phyloP scores from a whole-genome alignment of 2,797 vertebrate genomes.

The Gorsachius magnificus region DNA sequence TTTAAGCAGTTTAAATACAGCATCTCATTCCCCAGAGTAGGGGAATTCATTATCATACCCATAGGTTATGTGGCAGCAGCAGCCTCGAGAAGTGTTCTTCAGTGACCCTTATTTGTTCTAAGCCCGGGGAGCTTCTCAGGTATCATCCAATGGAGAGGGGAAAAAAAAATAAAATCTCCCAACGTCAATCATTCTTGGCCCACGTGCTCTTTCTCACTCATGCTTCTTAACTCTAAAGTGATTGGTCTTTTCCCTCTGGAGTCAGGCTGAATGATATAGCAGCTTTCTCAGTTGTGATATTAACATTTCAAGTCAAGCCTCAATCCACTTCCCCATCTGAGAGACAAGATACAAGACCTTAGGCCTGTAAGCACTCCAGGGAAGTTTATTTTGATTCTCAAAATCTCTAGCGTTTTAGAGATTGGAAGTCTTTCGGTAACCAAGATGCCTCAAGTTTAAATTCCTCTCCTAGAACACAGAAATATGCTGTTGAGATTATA shows the following conservation, averaged over 20 bases:
- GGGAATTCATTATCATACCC: not conserved
- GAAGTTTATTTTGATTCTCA: not conserved
- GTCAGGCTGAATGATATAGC: not conserved
- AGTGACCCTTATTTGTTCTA: conserved; percentile 41
- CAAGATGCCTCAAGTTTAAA: not conserved
- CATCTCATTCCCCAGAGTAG: not conserved
- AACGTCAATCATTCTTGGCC: conserved; percentile 39
- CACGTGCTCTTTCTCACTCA: conserved; percentile 31
- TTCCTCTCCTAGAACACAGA: not conserved
- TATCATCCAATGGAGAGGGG: not conserved
- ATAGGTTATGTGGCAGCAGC: conserved; percentile 29
- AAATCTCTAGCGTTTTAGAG: not conserved
- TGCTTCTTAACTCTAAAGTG: conserved; percentile 37
- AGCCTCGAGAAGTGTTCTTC: conserved; percentile 2
- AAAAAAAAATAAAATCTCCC: not conserved
- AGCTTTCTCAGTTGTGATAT: conserved; percentile 14
- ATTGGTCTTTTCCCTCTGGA: conserved; percentile 21
- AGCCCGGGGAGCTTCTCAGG: conserved; percentile 22
- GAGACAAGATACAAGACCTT: not conserved
- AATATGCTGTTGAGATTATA: not conserved
- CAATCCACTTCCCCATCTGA: conserved; percentile 4
- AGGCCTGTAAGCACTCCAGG: not conserved
- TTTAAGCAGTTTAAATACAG: conserved; percentile 8
- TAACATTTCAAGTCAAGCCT: conserved; percentile 41
- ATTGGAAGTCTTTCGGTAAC: not conserved